Evolutionary conservation across 2,888 invertebrate species (phyloP), one percentile per base, ranked within the genome.

Genomic region (Calameuta pallipes): DNA sequence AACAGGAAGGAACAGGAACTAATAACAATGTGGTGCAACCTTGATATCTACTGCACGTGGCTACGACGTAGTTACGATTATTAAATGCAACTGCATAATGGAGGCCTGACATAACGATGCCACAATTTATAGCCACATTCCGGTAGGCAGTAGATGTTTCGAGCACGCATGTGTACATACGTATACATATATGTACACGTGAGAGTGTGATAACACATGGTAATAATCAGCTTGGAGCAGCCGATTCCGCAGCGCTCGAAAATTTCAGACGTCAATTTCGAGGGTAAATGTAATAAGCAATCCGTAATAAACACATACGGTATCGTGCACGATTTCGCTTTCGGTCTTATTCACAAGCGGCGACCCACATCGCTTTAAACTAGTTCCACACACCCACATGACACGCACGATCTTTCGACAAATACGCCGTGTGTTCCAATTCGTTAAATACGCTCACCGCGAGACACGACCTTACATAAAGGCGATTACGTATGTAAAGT

Each of bases 31-130:
- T 56, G 56, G 56, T 56, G 75, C 68, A 69, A 77, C 85, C 84
- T 85, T 85, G 83, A 75, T 56, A 23, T 23, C 56, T 9, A 9
- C 9, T 23, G 23, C 23, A 56, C 56, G 56, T 23, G 80, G 76
- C 76, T 77, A 73, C 36, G 76, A 74, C 41, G 73, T 77, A 70
- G 75, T 75, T 81, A 33, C 80, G 79, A 83, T 85, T 84, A 83
- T 85, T 85, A 82, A 83, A 85, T 83, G 76, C 80, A 80, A 82
- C 82, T 79, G 80, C 80, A 79, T 83, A 83, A 85, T 84, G 83
- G 77, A 76, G 77, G 81, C 13, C 33, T 81, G 78, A 83, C 83
- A 81, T 84, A 85, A 85, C 84, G 80, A 76, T 80, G 30, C 79
- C 80, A 79, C 83, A 85, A 84, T 85, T 85, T 80, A 77, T 82